phyloP scores from a whole-genome alignment of 2,113 vertebrate species.

The Siniperca chuatsi region DNA sequence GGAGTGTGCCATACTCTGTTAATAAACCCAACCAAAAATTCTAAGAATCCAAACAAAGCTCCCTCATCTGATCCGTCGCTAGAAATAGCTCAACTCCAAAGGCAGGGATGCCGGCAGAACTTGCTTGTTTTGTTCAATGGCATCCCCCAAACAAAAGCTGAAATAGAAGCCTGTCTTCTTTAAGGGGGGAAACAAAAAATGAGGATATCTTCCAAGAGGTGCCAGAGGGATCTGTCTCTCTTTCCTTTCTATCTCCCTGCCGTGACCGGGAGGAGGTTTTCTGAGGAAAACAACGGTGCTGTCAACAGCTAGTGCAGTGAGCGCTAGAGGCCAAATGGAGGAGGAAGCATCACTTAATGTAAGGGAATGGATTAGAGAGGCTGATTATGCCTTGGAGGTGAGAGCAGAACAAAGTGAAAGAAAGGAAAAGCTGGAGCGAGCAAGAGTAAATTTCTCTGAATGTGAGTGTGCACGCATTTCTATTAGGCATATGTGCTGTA shows the following conservation, averaged over 20 bases:
- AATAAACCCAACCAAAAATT: conserved; percentile 25
- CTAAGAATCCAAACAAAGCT: conserved; percentile 50
- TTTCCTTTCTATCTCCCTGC: conserved; percentile 70
- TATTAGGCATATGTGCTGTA: background rate
- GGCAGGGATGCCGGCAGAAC: conserved; percentile 52
- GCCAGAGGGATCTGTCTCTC: conserved; percentile 73
- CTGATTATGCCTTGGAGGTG: conserved; percentile 80
- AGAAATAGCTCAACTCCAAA: conserved; percentile 67
- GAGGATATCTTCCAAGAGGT: conserved; percentile 72
- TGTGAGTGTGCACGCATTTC: conserved; percentile 26
- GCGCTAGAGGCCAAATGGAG: conserved; percentile 69
- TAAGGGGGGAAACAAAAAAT: conserved; percentile 71
- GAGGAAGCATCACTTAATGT: conserved; percentile 79
- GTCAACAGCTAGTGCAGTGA: conserved; percentile 71
- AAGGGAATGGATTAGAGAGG: conserved; percentile 80
- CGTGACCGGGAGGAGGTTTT: conserved; percentile 67
- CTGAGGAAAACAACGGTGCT: conserved; percentile 71
- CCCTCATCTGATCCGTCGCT: conserved; percentile 49
- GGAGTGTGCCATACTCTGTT: background rate
- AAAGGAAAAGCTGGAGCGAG: conserved; percentile 55
- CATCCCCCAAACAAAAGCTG: conserved; percentile 74
- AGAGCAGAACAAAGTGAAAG: conserved; percentile 65
- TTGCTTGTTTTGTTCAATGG: conserved; percentile 75
- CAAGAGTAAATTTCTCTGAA: conserved; percentile 45
- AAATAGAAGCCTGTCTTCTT: conserved; percentile 72